Conservation (phyloP, 2,888 invertebrate genomes). For the Lasioglossum leucozonium region DNA sequence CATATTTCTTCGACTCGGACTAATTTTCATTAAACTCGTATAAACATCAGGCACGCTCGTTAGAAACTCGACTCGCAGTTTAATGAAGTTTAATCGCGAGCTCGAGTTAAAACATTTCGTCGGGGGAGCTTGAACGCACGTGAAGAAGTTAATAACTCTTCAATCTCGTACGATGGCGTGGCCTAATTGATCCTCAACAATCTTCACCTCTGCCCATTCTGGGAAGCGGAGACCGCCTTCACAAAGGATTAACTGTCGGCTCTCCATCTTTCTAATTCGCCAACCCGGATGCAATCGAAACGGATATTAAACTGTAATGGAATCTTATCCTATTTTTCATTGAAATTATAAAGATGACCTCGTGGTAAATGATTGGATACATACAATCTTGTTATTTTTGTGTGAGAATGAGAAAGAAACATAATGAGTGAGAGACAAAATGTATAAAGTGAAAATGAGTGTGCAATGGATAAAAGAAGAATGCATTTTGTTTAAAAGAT, state of each 20-base stretch:
- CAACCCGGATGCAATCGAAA: background rate
- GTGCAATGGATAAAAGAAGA: too few relatives aligned
- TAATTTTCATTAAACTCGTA: slow-evolving; percentile 1
- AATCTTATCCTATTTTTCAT: background rate
- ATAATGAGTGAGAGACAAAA: too few relatives aligned
- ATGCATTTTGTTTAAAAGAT: too few relatives aligned
- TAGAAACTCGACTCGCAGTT: background rate
- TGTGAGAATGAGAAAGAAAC: too few relatives aligned
- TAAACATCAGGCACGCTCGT: background rate
- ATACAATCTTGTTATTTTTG: too few relatives aligned
- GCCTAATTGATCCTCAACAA: slow-evolving; percentile 1
- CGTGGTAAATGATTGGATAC: too few relatives aligned
- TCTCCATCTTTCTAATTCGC: background rate
- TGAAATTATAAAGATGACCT: background rate
- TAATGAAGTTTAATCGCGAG: background rate
- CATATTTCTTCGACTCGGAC: background rate
- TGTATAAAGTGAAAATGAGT: too few relatives aligned
- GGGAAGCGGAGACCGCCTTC: background rate
- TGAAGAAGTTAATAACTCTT: slow-evolving; percentile 12
- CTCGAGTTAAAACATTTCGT: background rate
- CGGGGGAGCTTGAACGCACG: background rate
- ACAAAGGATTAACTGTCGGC: background rate
- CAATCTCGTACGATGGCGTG: slow-evolving; percentile 1
- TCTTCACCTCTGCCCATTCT: background rate
- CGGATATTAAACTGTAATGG: background rate